Base-by-base conservation (phyloP, 2,797 vertebrate species). In the Sparidentex hasta region DNA sequence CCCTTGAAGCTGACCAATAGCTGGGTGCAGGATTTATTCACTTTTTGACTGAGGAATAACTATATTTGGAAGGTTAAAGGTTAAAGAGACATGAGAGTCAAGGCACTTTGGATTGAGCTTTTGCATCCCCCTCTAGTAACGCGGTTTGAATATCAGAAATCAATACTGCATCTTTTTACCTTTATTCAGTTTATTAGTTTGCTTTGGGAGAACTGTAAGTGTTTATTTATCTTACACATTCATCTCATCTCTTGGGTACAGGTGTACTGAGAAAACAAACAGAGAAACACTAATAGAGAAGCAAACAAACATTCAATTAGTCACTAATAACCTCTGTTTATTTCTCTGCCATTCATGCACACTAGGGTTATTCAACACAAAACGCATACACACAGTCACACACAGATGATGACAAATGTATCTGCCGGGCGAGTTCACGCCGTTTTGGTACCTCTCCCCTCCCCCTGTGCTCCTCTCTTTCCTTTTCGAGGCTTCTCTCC, bases 271-370 rank as follows among this genome's bases (percentile, higher is more conserved):
- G 5, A 69, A 12, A 55, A 52, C n/a, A 0, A 18, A 33, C 29
- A 33, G 4, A 56, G 29, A 58, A 5, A 12, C 51, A 81, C 20
- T 23, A 54, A 67, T 17, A 56, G 20, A 63, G 23, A 58, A 18
- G 33, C 44, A 68, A 80, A 80, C 3, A 43, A 55, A 66, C 68
- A 67, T 74, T 13, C 17, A 71, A 70, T 80, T 59, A 50, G 68
- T 86, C 61, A 68, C 25, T 77, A 62, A 63, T 21, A 56, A 21
- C 67, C 67, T 18, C 11, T 76, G 43, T 74, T 29, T 68, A 51
- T 61, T 48, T 25, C 61, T 43, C 21, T 52, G 57, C 50, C 57
- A 0, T 46, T 27, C 47, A 46, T 52, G 21, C 48, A 76, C 38
- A 52, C 71, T 16, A 41, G 33, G 55, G 27, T 71, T 38, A 48